Evolutionary conservation across 2,888 invertebrate genomes (phyloP).

Genomic region (Cristatella mucedo): DNA sequence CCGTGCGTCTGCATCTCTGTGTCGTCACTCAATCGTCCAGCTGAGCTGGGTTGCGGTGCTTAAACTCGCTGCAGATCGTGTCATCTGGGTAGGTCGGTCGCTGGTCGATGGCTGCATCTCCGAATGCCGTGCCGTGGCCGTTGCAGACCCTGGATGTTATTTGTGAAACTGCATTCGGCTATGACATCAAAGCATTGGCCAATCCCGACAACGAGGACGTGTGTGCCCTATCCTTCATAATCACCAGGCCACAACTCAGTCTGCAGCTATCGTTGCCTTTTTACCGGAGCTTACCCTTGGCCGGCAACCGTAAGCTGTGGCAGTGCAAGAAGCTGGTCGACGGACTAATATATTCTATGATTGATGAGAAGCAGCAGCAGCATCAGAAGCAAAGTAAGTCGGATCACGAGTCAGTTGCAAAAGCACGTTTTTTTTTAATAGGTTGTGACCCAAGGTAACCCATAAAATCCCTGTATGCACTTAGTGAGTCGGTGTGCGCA

Average conservation of each 20-base stretch:
- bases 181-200: constrained; percentile 15
- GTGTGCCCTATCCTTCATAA: constrained; percentile 13
- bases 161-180: constrained; percentile 17
- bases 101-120: too few species aligned
- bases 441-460: too few species aligned
- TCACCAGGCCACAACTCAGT: constrained; percentile 1
- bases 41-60: too few species aligned
- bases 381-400: not conserved
- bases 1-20: too few species aligned
- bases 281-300: constrained; percentile 12
- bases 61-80: too few species aligned
- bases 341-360: constrained; percentile 12
- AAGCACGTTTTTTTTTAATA: too few species aligned
- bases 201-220: constrained; percentile 12
- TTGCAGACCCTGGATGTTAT: constrained; percentile 18
- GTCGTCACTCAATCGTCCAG: too few species aligned
- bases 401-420: too few species aligned
- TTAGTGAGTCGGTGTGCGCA: too few species aligned
- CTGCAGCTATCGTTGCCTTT: constrained; percentile 11
- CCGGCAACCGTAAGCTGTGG: constrained; percentile 11
- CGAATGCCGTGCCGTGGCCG: too few species aligned
- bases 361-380: constrained; percentile 12
- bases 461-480: too few species aligned
- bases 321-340: constrained; percentile 11
- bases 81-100: too few species aligned